phyloP scores from a whole-genome alignment of 2,888 invertebrate genomes.

The Aphidoletes aphidimyza region DNA sequence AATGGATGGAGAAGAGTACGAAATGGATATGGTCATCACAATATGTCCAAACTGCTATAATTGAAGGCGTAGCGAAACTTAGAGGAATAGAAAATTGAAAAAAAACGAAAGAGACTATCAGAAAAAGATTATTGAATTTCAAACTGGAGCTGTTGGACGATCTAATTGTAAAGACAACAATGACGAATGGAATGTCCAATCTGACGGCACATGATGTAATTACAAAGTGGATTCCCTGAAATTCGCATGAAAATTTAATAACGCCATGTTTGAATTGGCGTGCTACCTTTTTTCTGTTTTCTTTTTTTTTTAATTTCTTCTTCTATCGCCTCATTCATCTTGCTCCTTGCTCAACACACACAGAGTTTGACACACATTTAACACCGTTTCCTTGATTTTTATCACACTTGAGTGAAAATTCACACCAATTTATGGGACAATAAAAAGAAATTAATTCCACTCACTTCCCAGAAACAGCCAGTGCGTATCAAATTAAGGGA shows the following conservation, averaged over 20 bases:
- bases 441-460: slow-evolving; percentile 43
- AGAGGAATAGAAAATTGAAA: not conserved
- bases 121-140: slow-evolving; percentile 41
- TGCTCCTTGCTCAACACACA: not conserved
- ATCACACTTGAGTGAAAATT: slow-evolving; percentile 28
- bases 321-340: too few relatives aligned
- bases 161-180: slow-evolving; percentile 9
- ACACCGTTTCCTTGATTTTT: not conserved
- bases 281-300: not conserved
- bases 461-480: slow-evolving; percentile 1
- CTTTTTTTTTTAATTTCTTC: not conserved
- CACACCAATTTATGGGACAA: slow-evolving; percentile 12
- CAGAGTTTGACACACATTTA: slow-evolving; percentile 19
- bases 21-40: slow-evolving; percentile 38
- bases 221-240: not conserved
- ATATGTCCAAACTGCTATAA: not conserved
- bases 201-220: slow-evolving; percentile 49
- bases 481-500: not conserved
- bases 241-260: slow-evolving; percentile 40
- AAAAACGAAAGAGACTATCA: not conserved
- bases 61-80: not conserved
- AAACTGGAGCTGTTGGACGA: not conserved
- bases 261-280: not conserved
- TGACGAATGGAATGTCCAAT: slow-evolving; percentile 7
- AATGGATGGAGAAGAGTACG: not conserved